Evolutionary conservation across 2,113 vertebrate species (phyloP).

Genomic region (Syngnathus typhle): DNA sequence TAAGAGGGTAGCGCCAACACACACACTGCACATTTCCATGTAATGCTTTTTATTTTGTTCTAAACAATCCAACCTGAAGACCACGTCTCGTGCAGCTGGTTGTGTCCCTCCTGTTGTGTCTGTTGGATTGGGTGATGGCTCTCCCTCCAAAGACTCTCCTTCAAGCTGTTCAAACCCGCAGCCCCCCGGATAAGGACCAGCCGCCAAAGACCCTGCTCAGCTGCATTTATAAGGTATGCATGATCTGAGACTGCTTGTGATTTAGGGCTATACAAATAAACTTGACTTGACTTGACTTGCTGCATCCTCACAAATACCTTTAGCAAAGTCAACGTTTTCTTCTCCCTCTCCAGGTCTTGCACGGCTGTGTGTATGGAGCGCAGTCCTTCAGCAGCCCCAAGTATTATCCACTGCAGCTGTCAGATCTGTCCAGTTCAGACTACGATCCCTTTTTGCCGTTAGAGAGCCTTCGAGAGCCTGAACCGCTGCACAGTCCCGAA

Average conservation of each 20-base stretch:
- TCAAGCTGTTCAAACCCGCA: slow-evolving; percentile 78
- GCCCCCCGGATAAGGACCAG: slow-evolving; percentile 80
- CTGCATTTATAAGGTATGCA: slow-evolving; percentile 89
- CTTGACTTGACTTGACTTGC: too few relatives aligned
- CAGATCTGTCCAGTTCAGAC: slow-evolving; percentile 86
- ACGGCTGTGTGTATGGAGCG: slow-evolving; percentile 96
- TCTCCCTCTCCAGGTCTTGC: slow-evolving; percentile 77
- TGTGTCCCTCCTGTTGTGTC: slow-evolving; percentile 90
- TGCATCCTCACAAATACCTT: background rate
- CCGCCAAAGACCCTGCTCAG: slow-evolving; percentile 87
- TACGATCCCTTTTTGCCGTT: slow-evolving; percentile 94
- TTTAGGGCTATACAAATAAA: too few relatives aligned
- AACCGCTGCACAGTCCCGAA: slow-evolving; percentile 96
- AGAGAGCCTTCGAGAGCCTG: slow-evolving; percentile 90
- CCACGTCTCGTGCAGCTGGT: slow-evolving; percentile 76
- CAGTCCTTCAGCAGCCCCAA: slow-evolving; percentile 89
- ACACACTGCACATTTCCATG: background rate
- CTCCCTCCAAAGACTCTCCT: slow-evolving; percentile 88
- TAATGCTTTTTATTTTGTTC: too few relatives aligned
- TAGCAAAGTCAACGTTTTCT: background rate
- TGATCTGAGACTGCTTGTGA: too few relatives aligned
- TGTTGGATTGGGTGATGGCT: slow-evolving; percentile 98
- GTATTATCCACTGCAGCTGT: slow-evolving; percentile 92
- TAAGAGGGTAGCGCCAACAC: slow-evolving; percentile 79
- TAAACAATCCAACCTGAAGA: background rate